Conservation (phyloP, 2,113 vertebrate species). For the Hirundichthys speculiger region DNA sequence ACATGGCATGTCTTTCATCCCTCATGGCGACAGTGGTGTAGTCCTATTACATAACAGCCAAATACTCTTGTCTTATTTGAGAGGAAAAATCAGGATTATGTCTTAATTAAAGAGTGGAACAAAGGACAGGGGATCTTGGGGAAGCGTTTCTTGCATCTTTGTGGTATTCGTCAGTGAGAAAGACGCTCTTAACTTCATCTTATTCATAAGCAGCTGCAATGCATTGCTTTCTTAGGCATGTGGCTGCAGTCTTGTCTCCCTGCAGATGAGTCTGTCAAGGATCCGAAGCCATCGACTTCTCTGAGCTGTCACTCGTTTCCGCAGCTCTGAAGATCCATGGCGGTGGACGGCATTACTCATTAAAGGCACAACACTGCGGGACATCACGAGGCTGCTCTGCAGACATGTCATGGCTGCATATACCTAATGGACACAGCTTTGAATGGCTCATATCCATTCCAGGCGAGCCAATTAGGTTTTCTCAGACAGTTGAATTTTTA, state of each 20-base stretch:
- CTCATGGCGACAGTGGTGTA: slow-evolving; percentile 34
- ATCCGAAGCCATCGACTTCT: slow-evolving; percentile 35
- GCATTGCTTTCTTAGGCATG: slow-evolving; percentile 18
- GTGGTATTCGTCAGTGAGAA: slow-evolving; percentile 29
- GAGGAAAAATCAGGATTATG: slow-evolving; percentile 30
- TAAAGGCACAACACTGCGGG: slow-evolving; percentile 22
- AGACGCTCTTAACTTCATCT: slow-evolving; percentile 30
- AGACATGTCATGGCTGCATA: slow-evolving; percentile 4
- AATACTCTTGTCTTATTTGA: slow-evolving; percentile 41
- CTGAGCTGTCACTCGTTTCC: slow-evolving; percentile 44
- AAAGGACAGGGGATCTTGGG: slow-evolving; percentile 13
- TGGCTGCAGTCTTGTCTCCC: slow-evolving; percentile 30
- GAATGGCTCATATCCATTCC: slow-evolving; percentile 6
- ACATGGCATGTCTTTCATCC: slow-evolving; percentile 44
- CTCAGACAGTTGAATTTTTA: too few species aligned
- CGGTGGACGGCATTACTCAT: slow-evolving; percentile 19
- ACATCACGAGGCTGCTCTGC: slow-evolving; percentile 15
- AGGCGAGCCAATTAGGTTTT: background rate
- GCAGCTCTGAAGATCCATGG: slow-evolving; percentile 16
- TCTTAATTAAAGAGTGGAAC: slow-evolving; percentile 31
- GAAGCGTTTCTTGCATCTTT: slow-evolving; percentile 10
- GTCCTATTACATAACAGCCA: slow-evolving; percentile 56
- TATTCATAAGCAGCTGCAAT: slow-evolving; percentile 13
- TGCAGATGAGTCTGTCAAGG: slow-evolving; percentile 9
- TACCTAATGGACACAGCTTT: slow-evolving; percentile 8